Evolutionary conservation across 92 coral and sea anemone species (phyloP).

Genomic region (Zoanthus sansibaricus): DNA sequence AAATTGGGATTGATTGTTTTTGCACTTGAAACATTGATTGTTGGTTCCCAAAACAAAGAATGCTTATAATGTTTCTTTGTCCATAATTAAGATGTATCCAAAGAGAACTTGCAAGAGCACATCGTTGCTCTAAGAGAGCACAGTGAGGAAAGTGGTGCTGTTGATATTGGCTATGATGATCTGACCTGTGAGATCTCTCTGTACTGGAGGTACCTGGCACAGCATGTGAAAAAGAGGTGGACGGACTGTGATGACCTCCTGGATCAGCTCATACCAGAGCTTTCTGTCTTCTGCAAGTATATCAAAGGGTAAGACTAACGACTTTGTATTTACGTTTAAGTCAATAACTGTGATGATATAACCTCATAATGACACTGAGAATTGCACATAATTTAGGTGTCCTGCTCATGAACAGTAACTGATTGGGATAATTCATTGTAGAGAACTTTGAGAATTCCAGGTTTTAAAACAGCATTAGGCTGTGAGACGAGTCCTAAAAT

Average conservation of each 20-base stretch:
- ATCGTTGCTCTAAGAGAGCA: slow-evolving; percentile 60
- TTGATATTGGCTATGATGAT: slow-evolving; percentile 61
- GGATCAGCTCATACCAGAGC: slow-evolving; percentile 88
- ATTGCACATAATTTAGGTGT: too few relatives aligned
- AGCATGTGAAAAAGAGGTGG: slow-evolving; percentile 82
- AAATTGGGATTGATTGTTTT: too few relatives aligned
- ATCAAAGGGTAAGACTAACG: slow-evolving; percentile 77
- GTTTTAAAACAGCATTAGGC: too few relatives aligned
- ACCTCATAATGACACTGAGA: too few relatives aligned
- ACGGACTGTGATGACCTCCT: slow-evolving; percentile 83
- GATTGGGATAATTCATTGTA: too few relatives aligned
- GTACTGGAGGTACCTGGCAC: slow-evolving; percentile 92
- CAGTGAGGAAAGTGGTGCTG: slow-evolving; percentile 57
- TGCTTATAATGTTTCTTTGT: not conserved
- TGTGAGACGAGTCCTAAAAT: too few relatives aligned
- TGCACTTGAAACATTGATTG: too few relatives aligned
- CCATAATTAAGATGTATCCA: slow-evolving; percentile 55
- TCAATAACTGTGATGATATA: too few relatives aligned
- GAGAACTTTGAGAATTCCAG: too few relatives aligned
- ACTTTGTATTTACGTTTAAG: too few relatives aligned
- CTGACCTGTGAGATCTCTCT: slow-evolving; percentile 84
- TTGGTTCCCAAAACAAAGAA: not conserved
- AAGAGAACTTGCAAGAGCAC: slow-evolving; percentile 63
- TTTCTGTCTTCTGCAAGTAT: slow-evolving; percentile 88
- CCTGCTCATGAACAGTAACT: too few relatives aligned